phyloP scores from a whole-genome alignment of 2,113 vertebrate genomes.

The Gavia stellata region DNA sequence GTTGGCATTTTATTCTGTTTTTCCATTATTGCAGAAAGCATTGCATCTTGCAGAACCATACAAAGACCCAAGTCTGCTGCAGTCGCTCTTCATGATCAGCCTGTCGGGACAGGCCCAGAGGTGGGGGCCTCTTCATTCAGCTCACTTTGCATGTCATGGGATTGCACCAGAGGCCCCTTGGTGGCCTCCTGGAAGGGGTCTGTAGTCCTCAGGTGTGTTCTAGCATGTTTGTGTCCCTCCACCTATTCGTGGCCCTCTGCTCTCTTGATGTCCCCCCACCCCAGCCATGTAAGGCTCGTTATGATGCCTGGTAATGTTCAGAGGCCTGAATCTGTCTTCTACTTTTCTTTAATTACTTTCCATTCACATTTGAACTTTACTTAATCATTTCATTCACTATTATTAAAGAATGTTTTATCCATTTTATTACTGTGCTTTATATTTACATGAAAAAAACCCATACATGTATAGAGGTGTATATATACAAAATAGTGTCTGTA shows the following conservation, averaged over 20 bases:
- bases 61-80: neutral
- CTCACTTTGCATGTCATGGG: neutral
- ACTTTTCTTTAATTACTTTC: neutral
- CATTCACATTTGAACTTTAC: neutral
- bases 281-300: neutral
- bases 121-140: neutral
- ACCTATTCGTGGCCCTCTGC: neutral
- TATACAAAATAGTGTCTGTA: neutral
- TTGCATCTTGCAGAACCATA: neutral
- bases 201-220: neutral
- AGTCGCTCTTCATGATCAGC: neutral
- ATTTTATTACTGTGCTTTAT: neutral
- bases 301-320: neutral
- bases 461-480: neutral
- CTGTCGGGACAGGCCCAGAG: neutral
- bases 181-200: neutral
- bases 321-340: neutral
- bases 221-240: neutral
- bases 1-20: neutral
- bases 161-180: neutral
- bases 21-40: neutral
- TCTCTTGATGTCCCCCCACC: neutral
- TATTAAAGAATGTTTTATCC: neutral
- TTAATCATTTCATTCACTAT: neutral
- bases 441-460: too few relatives aligned